A percentile compares a stretch with the other conserved stretches of the same genome.
Evolutionary conservation across 2,113 vertebrate genomes (phyloP).

Genomic region (Atractosteus spatula): DNA sequence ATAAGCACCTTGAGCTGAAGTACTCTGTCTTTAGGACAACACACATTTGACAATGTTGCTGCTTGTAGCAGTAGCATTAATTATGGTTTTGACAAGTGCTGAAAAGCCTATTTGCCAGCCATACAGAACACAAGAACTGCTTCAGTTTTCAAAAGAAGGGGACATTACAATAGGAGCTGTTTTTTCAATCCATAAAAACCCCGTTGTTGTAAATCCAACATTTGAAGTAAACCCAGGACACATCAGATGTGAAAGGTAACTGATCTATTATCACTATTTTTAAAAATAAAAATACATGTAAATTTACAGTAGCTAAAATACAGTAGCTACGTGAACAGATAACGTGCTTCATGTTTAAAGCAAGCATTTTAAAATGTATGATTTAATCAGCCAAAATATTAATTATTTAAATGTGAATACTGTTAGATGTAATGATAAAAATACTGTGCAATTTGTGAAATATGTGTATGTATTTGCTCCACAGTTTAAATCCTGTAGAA

Average conservation of each 20-base stretch:
- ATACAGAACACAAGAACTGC: conserved; percentile 56
- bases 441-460: too few relatives aligned
- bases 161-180: conserved; percentile 66
- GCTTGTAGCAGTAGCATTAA: conserved; percentile 40
- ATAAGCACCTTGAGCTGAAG: too few relatives aligned
- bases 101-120: conserved; percentile 46
- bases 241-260: neutral
- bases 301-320: too few relatives aligned
- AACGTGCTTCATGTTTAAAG: too few relatives aligned
- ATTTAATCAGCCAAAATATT: too few relatives aligned
- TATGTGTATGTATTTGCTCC: too few relatives aligned
- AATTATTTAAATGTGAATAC: too few relatives aligned
- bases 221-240: conserved; percentile 10
- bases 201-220: conserved; percentile 49
- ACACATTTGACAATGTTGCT: conserved; percentile 42
- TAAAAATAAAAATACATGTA: too few relatives aligned
- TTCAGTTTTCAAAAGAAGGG: conserved; percentile 64
- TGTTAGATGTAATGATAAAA: too few relatives aligned
- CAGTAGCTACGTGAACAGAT: too few relatives aligned
- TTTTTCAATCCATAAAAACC: conserved; percentile 70
- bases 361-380: too few relatives aligned
- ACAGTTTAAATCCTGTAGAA: neutral
- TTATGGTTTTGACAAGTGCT: conserved; percentile 42
- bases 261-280: neutral
- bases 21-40: too few relatives aligned